phyloP scores from a whole-genome alignment of 2,888 invertebrate genomes.

The Saturnia japonica region DNA sequence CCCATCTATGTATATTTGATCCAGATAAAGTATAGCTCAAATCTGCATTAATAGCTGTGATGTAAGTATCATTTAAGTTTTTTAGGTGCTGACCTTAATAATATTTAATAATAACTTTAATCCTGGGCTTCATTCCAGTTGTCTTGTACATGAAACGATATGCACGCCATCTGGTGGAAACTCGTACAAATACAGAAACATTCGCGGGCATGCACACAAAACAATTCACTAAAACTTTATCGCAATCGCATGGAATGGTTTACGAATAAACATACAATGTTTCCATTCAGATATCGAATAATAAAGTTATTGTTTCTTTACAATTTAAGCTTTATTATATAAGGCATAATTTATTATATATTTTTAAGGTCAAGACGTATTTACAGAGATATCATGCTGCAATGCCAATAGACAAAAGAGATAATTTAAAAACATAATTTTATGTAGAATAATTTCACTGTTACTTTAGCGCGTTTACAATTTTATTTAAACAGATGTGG shows the following conservation, averaged over 20 bases:
- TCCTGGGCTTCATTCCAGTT: no score
- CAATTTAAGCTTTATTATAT: background rate
- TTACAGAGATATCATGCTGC: background rate
- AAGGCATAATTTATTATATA: slow-evolving; percentile 2
- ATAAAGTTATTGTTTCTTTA: background rate
- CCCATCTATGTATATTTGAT: background rate
- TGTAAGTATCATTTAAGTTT: no score
- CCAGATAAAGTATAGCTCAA: background rate
- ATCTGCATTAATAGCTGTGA: no score
- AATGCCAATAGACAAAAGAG: background rate
- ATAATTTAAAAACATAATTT: slow-evolving; percentile 1
- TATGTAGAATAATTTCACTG: background rate
- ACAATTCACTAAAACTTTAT: no score
- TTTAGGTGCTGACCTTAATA: no score
- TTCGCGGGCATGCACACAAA: no score
- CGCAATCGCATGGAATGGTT: no score
- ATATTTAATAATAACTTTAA: no score
- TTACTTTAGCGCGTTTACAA: background rate
- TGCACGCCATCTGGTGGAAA: no score
- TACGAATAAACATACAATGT: background rate
- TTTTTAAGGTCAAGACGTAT: slow-evolving; percentile 9
- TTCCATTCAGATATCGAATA: background rate
- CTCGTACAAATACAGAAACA: no score
- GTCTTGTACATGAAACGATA: no score
- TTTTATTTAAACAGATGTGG: slow-evolving; percentile 2